Conservation (phyloP, 2,888 invertebrate genomes). For the Hedychridium roseum region DNA sequence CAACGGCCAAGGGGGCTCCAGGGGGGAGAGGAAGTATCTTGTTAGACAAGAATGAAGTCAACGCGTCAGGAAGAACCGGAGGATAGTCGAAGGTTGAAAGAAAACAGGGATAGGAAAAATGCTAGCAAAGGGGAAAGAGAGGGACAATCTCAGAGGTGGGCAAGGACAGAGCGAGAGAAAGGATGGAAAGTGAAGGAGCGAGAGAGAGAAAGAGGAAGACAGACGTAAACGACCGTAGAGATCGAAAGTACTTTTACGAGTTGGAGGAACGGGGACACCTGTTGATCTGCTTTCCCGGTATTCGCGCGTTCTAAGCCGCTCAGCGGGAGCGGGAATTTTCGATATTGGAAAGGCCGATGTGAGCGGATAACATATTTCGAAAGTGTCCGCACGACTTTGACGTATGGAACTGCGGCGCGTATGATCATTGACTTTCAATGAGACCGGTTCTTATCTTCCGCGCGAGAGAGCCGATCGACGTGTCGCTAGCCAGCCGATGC, state of each 20-base stretch:
- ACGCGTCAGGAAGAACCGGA: too few species aligned
- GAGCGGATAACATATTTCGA: too few species aligned
- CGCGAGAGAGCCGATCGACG: background rate
- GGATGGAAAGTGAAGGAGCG: slow-evolving; percentile 1
- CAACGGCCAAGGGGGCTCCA: too few species aligned
- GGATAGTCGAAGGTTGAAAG: too few species aligned
- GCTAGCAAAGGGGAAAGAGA: too few species aligned
- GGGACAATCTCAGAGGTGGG: too few species aligned
- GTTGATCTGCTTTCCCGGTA: slow-evolving; percentile 13
- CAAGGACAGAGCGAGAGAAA: background rate
- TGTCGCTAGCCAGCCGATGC: background rate
- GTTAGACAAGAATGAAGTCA: too few species aligned
- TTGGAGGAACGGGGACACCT: slow-evolving; percentile 20
- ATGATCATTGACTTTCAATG: slow-evolving; percentile 19
- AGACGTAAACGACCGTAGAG: slow-evolving; percentile 19
- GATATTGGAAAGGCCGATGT: too few species aligned
- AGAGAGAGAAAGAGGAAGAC: slow-evolving; percentile 16
- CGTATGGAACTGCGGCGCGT: slow-evolving; percentile 9
- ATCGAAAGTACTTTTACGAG: slow-evolving; percentile 27
- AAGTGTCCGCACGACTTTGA: slow-evolving; percentile 6
- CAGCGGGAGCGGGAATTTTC: too few species aligned
- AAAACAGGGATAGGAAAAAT: too few species aligned
- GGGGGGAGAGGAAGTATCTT: too few species aligned
- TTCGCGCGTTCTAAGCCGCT: too few species aligned
- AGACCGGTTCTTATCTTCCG: slow-evolving; percentile 14